Evolutionary conservation across 2,113 vertebrate genomes (phyloP).

Genomic region (Xiphophorus hellerii): DNA sequence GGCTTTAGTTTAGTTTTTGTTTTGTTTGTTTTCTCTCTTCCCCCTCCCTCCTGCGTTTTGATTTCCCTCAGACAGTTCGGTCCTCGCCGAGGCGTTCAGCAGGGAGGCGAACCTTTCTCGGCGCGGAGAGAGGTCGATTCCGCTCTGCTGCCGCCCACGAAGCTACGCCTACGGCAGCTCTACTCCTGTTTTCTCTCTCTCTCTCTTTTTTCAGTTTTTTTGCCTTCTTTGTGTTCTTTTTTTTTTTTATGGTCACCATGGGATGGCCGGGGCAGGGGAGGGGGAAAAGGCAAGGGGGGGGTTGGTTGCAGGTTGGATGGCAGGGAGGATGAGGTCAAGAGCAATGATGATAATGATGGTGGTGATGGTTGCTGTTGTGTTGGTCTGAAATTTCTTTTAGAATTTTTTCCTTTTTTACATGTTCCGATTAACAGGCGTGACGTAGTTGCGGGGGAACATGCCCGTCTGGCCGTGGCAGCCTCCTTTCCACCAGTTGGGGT

Average conservation of each 20-base stretch:
- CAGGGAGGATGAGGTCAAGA: conserved; percentile 59
- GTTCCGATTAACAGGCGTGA: conserved; percentile 96
- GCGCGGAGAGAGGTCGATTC: conserved; percentile 57
- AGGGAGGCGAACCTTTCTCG: conserved; percentile 67
- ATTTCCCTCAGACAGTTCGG: conserved; percentile 75
- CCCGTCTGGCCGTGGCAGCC: conserved; percentile 96
- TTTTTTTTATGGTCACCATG: conserved; percentile 73
- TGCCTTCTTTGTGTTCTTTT: conserved; percentile 81
- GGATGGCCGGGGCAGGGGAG: conserved; percentile 72
- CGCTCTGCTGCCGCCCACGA: conserved; percentile 60
- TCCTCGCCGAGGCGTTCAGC: conserved; percentile 76
- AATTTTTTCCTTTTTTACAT: conserved; percentile 80
- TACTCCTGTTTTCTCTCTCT: conserved; percentile 40
- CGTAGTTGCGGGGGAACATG: conserved; percentile 99
- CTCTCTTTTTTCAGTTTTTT: conserved; percentile 52
- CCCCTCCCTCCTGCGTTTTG: conserved; percentile 17
- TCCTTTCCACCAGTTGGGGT: conserved; percentile 99
- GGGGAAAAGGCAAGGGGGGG: conserved; percentile 84
- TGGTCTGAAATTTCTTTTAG: conserved; percentile 30
- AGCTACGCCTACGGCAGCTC: conserved; percentile 47
- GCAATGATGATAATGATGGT: conserved; percentile 26
- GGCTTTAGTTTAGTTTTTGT: conserved; percentile 53
- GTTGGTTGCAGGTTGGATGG: conserved; percentile 79
- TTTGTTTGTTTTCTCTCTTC: conserved; percentile 19
- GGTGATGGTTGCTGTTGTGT: conserved; percentile 42